phyloP scores from a whole-genome alignment of 2,113 vertebrate species.

The Lanius collurio region DNA sequence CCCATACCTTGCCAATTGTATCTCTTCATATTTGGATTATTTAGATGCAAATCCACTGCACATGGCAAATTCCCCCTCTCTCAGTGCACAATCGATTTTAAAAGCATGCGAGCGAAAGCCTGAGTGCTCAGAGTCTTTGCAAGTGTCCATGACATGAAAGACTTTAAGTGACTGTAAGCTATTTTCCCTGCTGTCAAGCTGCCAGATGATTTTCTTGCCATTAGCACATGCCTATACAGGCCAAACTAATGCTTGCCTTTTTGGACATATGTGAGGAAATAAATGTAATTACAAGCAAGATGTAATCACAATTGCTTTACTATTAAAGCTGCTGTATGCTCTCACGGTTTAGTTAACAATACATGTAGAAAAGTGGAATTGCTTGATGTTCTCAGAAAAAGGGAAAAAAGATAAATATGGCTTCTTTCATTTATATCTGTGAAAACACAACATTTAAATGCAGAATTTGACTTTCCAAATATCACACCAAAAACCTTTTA shows the following conservation, averaged over 20 bases:
- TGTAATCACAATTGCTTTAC: conserved; percentile 71
- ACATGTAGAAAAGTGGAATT: conserved; percentile 39
- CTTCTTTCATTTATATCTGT: conserved; percentile 70
- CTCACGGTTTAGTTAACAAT: conserved; percentile 64
- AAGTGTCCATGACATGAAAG: conserved; percentile 63
- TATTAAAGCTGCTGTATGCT: conserved; percentile 59
- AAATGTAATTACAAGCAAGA: conserved; percentile 76
- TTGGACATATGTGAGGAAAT: conserved; percentile 72
- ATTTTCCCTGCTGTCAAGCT: conserved; percentile 65
- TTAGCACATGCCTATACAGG: conserved; percentile 50
- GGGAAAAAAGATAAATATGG: conserved; percentile 49
- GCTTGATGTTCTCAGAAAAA: conserved; percentile 29
- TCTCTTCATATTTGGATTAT: conserved; percentile 55
- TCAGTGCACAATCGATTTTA: conserved; percentile 67
- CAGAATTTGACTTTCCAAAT: conserved; percentile 81
- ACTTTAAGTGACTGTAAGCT: conserved; percentile 64
- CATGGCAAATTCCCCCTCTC: conserved; percentile 42
- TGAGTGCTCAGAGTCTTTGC: conserved; percentile 43
- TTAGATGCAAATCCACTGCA: conserved; percentile 69
- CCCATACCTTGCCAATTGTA: background rate
- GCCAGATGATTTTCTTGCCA: conserved; percentile 52
- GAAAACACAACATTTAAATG: conserved; percentile 80
- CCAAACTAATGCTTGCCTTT: conserved; percentile 64
- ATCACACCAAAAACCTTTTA: conserved; percentile 79
- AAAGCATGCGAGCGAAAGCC: conserved; percentile 56